A percentile compares a stretch with the other conserved stretches of the same genome.
phyloP scores from a whole-genome alignment of 2,888 invertebrate species.

The Cryptocephalus moraei region DNA sequence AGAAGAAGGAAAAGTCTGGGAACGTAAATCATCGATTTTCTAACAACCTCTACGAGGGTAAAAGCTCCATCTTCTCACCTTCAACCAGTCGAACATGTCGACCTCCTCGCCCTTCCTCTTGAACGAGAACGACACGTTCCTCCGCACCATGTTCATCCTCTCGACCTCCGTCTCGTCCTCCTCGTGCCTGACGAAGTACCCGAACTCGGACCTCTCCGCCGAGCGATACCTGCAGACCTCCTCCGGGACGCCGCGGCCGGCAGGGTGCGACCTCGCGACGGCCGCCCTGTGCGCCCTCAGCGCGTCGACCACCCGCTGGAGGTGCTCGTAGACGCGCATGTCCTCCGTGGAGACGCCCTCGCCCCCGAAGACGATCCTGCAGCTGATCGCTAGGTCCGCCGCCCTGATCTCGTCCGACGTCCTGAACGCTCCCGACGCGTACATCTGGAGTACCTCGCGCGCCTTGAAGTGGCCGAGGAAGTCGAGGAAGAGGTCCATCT shows the following conservation, averaged over 20 bases:
- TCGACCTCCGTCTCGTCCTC: conserved; percentile 10
- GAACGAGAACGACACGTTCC: conserved; percentile 10
- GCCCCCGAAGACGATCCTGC: conserved; percentile 10
- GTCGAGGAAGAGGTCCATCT: conserved; percentile 11
- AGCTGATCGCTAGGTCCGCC: conserved; percentile 10
- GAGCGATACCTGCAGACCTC: conserved; percentile 6
- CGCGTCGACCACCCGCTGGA: conserved; percentile 9
- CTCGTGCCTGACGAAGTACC: conserved; percentile 9
- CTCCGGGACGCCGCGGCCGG: too few relatives aligned
- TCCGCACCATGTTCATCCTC: conserved; percentile 10
- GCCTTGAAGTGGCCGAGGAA: conserved; percentile 11
- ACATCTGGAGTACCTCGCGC: conserved; percentile 9
- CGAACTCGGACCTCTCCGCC: conserved; percentile 4
- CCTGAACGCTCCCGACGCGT: conserved; percentile 9
- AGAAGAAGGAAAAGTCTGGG: too few relatives aligned
- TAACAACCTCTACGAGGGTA: too few relatives aligned
- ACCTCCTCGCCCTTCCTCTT: conserved; percentile 4
- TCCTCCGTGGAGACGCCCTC: conserved; percentile 6
- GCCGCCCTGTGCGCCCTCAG: conserved; percentile 5
- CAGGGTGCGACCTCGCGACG: neutral
- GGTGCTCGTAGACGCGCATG: conserved; percentile 7
- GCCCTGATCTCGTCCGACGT: conserved; percentile 12
- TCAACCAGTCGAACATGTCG: conserved; percentile 6
- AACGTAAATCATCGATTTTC: too few relatives aligned
- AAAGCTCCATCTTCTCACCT: conserved; percentile 4